Base-by-base conservation (phyloP, 2,888 invertebrate species). In the Polydrusus cervinus region DNA sequence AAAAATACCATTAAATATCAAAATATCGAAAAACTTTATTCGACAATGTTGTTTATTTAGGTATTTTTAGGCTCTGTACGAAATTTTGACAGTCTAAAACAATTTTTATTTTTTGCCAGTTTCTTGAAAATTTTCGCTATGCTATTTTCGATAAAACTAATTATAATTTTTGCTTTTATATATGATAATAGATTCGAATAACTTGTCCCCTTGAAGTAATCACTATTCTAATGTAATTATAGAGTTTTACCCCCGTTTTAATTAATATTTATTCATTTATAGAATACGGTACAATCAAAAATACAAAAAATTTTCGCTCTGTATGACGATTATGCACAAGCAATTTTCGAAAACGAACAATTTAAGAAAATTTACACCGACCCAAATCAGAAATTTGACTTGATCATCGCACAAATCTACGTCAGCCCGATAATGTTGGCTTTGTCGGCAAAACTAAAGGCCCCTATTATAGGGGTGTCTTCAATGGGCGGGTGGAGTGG, bases 371-470 rank as follows among this genome's bases (percentile, higher is more conserved):
- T 84, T 38, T 82, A 83, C 45, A 74, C 74, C n/a, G 78, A 81
- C 30, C 62, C 69, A 18, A 76, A 65, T 14, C 77, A 78, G 8
- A 78, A 81, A 20, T 84, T 83, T 60, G 84, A 84, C 68, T 61
- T 84, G 30, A 75, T 84, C 9, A 80, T 84, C 34, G 78, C 80
- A 0, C 84, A 84, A 76, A 81, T 81, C 9, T 82, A 81, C 67
- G 47, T 83, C 6, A 79, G 79, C 64, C 81, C 83, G 0, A 80
- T 81, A 25, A 71, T 83, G 64, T 79, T 81, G 49, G 81, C 81
- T 18, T 72, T 84, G 18, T 78, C 80, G 13, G 79, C 78, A 9
- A 81, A 80, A 55, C 79, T 82, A 11, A 57, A 78, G 14, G 80
- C 78, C 3, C 82, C 82, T 0, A 69, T 83, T 20, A 80, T 81